Base-by-base conservation (phyloP, 2,888 invertebrate species). In the Idaea dimidiata region DNA sequence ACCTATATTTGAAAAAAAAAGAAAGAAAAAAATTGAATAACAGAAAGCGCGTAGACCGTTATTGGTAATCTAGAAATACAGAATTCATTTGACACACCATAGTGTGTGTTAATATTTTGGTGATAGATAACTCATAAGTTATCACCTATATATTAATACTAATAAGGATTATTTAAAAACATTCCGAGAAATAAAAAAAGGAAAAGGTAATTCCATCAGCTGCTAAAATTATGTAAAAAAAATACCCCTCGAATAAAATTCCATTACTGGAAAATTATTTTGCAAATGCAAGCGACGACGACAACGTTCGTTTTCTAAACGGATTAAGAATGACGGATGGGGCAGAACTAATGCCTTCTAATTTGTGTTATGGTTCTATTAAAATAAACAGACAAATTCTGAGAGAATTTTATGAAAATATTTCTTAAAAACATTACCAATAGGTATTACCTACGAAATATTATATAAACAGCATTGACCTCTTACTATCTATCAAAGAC, bases 301-400 rank as follows among this genome's bases (percentile, higher is more conserved):
- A 62, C 57, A 53, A 60, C 68, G 65, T 67, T 67, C 65, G 65
- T 61, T 65, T 67, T 61, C 57, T 71, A 70, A 68, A 68, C 66
- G 66, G 71, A 72, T 72, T 70, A 68, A 66, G 65, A 67, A 68
- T 72, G 71, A 72, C 68, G 66, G 70, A 72, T 71, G 63, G 68
- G 64, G 63, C 55, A 57, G 58, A 17, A 66, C 66, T 65, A 64
- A 63, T 65, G 61, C 64, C 62, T 43, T 62, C 66, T 68, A 68
- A 65, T 67, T 62, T 58, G 14, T 56, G 14, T 43, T 56, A 56
- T 18, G 56, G 18, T 56, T 56, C 10, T 56, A 56, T 17, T 0
- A 17, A 56, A 56, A 56, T 56, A 56, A 17, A 17, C 56, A 17
- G 18, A 56, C 18, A 56, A 17, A 54, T 56, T 56, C 18, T 18